These are phyloP conservation scores for Psilopsiagon aurifrons DNA, from an alignment of 2,113 vertebrate species.

Conservation along the genomic window DNA sequence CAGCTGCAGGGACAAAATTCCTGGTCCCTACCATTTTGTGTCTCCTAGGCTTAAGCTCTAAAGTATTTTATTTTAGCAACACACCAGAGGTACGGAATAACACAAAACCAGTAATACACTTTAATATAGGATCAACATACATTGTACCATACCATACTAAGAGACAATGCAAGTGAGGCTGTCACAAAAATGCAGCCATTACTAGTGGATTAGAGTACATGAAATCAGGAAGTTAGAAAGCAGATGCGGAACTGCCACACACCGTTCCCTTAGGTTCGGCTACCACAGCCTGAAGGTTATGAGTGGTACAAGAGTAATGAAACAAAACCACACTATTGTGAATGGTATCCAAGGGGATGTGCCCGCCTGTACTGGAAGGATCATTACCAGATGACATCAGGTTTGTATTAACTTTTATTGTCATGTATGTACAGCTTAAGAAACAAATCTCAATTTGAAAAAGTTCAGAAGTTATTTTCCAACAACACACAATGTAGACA, in stretches of 20 bases:
- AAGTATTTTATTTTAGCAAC: neutral
- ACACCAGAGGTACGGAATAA: neutral
- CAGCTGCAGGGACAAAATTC: neutral
- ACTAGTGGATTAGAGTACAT: neutral
- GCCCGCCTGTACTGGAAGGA: neutral
- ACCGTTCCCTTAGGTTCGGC: neutral
- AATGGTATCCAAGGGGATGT: neutral
- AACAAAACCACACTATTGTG: neutral
- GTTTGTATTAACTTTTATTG: conserved; percentile 38
- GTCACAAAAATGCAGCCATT: neutral
- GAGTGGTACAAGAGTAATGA: neutral
- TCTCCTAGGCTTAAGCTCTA: neutral
- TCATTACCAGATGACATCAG: neutral
- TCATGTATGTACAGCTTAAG: conserved; percentile 21
- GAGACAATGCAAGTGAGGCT: neutral
- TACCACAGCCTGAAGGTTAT: neutral
- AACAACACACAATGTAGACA: neutral
- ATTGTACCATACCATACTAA: neutral
- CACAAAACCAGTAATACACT: neutral
- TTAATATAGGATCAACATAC: neutral
- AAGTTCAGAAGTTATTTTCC: neutral
- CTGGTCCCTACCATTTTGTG: neutral
- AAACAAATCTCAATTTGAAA: conserved; percentile 16
- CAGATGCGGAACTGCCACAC: neutral
- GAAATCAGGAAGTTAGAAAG: neutral